Evolutionary conservation across 2,797 vertebrate species (phyloP), one percentile per base, ranked within the genome.

Genomic region (Labeo calbasu): DNA sequence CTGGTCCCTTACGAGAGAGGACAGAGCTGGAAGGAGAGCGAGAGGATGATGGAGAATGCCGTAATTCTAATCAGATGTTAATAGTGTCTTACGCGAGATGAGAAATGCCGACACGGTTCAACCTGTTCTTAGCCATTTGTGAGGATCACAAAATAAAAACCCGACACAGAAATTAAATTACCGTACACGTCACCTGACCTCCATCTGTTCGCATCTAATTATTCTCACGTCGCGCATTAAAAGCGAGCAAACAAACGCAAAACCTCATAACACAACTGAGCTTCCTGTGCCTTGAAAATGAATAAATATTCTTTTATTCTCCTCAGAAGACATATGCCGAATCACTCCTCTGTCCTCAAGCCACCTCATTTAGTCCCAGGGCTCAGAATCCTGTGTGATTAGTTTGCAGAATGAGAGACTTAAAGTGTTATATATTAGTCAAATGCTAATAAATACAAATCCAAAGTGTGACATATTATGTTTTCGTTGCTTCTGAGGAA

Each of bases 51-150:
- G 21, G 50, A 68, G 72, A 77, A 53, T 0, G 11, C 3, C 6
- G 43, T 61, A 32, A 59, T 48, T 69, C 9, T 83, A 69, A 83
- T 83, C 61, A 48, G 63, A 83, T 77, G 73, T 68, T 68, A 55
- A 77, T 77, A 43, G 53, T 68, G 48, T 77, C 36, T 83, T 55
- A 6, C 4, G 21, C 9, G 13, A 46, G n/a, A 77, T 77, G 50
- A 83, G 17, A 50, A 77, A 77, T 36, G 51, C 65, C 1, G 21
- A 66, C 32, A 28, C n/a, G 14, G 28, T 55, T 68, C 70, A 50
- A 63, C 43, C 55, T 72, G 68, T 59, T 70, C 36, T 76, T 40
- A 51, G 46, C 28, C 71, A 66, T 76, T 82, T 25, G 43, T 43
- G 32, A 25, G 59, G 48, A 65, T 40, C 71, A 36, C 46, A 48